Evolutionary conservation across 2,888 invertebrate genomes (phyloP), one percentile per base, ranked within the genome.

Genomic region (Drosophila stalkeri): DNA sequence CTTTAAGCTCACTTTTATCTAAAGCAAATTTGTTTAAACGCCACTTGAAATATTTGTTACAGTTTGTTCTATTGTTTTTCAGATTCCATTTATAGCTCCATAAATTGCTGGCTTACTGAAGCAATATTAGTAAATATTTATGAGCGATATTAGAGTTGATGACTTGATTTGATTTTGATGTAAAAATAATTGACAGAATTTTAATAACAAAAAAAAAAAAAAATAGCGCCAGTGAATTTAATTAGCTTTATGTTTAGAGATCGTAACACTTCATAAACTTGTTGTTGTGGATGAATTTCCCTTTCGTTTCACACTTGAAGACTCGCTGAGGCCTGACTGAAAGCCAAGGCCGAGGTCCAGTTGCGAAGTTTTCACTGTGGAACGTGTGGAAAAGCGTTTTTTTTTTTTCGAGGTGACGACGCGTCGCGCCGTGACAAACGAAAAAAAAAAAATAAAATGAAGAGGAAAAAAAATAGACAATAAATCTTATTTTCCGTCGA

Each of bases 221-320:
- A 0, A 20, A 33, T 31, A 16, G 20, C 20, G 60, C 11, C 11
- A 41, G 11, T 41, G 12, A 20, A 16, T 47, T 47, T 31, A 51
- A 49, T 63, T 54, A 27, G 49, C 18, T 70, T 70, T 59, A 59
- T 49, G 49, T 16, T 33, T 27, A 39, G 39, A 60, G 60, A 49
- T 60, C 60, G 62, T 67, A 73, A 68, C 46, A 65, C 27, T 41
- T 57, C 68, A 61, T 77, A 77, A 81, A 46, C 43, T 62, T 57
- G 33, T 41, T 46, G 23, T 16, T 33, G 54, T 51, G 33, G 63
- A 65, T 65, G 56, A 51, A 60, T 81, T 88, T 78, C 78, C 70
- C 81, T 84, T 86, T 84, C 78, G 61, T 75, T 82, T 72, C 39
- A 60, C 66, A 68, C 71, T 70, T 63, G 31, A 71, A 75, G 56